Percentiles rank a stretch among this genome's conserved stretches.
Conservation (phyloP, 2,797 vertebrate genomes). For the Octomys mimax region DNA sequence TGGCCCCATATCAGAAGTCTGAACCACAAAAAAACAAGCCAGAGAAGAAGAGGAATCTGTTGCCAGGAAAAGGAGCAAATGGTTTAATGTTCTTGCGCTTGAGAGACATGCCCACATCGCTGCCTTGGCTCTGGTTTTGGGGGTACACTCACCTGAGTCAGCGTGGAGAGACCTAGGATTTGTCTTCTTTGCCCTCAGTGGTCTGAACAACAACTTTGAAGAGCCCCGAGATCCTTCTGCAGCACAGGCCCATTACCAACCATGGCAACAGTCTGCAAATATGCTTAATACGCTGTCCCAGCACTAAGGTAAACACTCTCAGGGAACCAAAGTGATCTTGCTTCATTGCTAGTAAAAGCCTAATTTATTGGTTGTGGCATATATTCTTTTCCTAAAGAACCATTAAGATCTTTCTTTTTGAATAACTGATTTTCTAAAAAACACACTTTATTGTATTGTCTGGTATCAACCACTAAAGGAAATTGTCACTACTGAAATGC, state of each 20-base stretch:
- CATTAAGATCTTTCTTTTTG: neutral
- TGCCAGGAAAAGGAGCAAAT: neutral
- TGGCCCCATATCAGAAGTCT: neutral
- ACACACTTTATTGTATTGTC: neutral
- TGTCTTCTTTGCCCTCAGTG: neutral
- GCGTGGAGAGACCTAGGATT: neutral
- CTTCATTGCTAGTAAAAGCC: neutral
- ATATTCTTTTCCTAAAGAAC: conserved; percentile 31
- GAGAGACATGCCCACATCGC: neutral
- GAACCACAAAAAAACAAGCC: conserved; percentile 51
- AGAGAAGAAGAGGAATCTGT: neutral
- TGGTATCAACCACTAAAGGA: neutral
- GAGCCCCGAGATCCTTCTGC: neutral
- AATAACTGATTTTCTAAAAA: conserved; percentile 32
- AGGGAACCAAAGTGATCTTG: neutral
- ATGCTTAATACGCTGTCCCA: neutral
- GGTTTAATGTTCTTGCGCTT: neutral
- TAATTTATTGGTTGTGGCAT: neutral
- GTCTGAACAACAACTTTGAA: neutral
- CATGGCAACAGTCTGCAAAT: conserved; percentile 19
- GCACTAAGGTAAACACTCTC: neutral
- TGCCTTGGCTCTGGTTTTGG: no score
- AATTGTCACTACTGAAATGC: neutral
- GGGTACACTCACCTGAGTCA: neutral
- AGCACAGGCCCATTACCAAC: conserved; percentile 12